These are phyloP conservation scores for Ichneumon xanthorius DNA, from an alignment of 2,888 invertebrate species.

Conservation along the genomic window DNA sequence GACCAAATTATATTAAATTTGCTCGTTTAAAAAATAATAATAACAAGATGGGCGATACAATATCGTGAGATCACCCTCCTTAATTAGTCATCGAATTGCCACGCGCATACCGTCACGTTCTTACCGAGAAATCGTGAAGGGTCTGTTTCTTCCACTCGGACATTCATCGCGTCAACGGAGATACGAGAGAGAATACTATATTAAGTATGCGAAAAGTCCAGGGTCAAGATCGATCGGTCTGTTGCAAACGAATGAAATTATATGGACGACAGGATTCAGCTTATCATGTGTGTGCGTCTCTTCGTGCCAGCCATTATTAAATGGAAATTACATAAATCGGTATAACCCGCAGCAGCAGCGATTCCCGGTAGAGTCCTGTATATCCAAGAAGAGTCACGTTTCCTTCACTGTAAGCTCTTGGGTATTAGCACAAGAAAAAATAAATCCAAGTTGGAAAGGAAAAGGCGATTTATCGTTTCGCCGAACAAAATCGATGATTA, in stretches of 20 bases:
- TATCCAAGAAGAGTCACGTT: conserved; percentile 41
- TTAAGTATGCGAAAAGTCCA: conserved; percentile 38
- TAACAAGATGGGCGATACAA: conserved; percentile 18
- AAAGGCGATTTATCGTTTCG: conserved; percentile 27
- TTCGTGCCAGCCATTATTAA: conserved; percentile 38
- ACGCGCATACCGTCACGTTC: conserved; percentile 51
- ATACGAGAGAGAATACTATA: conserved; percentile 17
- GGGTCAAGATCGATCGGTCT: conserved; percentile 57
- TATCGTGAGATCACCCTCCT: conserved; percentile 53
- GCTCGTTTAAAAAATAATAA: neutral
- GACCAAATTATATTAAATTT: conserved; percentile 8
- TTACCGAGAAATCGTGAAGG: conserved; percentile 41
- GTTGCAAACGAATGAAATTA: conserved; percentile 45
- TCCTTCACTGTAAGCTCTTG: neutral
- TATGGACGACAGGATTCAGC: neutral
- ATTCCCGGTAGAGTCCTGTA: conserved; percentile 5
- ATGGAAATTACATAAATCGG: conserved; percentile 47
- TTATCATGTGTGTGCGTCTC: neutral
- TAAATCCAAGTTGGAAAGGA: conserved; percentile 25
- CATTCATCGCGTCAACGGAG: neutral
- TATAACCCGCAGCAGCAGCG: conserved; percentile 3
- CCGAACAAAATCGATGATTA: conserved; percentile 4
- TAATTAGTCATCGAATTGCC: conserved; percentile 56
- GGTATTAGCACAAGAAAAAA: neutral
- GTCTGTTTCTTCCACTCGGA: neutral